Base-by-base conservation (phyloP, 2,888 invertebrate species). In the Eutolmus rufibarbis region DNA sequence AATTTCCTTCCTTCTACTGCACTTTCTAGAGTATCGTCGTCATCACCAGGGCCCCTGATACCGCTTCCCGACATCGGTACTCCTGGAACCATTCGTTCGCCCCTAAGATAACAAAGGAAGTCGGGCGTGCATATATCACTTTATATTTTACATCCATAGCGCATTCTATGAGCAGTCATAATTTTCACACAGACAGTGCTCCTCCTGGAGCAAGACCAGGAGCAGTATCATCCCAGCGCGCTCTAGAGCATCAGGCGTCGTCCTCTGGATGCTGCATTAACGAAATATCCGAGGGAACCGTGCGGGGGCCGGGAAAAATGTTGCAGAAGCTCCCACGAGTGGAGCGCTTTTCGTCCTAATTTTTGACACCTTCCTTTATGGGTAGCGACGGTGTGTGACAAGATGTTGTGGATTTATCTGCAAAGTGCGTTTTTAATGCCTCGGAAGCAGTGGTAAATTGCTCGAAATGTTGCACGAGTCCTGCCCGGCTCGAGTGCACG, bases 101-200 rank as follows among this genome's bases (percentile, higher is more conserved):
- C 74, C 23, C 46, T 46, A 74, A 85, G 85, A 85, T 85, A 74
- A 85, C 85, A 85, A 85, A 85, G 85, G 74, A 85, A 85, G 85
- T 85, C 51, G 31, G 40, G 85, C 85, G 74, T 74, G 85, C 85
- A 85, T 85, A 85, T 85, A 85, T 85, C 85, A 85, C 85, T 85
- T 85, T 43, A 85, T 85, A 85, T 84, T 84, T 84, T 84, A 40
- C 84, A 84, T 84, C 84, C 66, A 84, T 8, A 57, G 19, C 74
- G 46, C 85, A 85, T 85, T 85, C 85, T 34, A 74, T 51, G 74
- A 85, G 43, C 74, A 85, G 74, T 85, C 85, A 85, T 85, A 85
- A 85, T 85, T 85, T 74, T 74, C 74, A 46, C 85, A 74, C 85
- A 74, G 85, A 40, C 84, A 74, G 23, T 85, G 46, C 34, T 46